These are phyloP conservation scores for Dasypolia templi DNA, from an alignment of 2,888 invertebrate species.

Conservation along the genomic window DNA sequence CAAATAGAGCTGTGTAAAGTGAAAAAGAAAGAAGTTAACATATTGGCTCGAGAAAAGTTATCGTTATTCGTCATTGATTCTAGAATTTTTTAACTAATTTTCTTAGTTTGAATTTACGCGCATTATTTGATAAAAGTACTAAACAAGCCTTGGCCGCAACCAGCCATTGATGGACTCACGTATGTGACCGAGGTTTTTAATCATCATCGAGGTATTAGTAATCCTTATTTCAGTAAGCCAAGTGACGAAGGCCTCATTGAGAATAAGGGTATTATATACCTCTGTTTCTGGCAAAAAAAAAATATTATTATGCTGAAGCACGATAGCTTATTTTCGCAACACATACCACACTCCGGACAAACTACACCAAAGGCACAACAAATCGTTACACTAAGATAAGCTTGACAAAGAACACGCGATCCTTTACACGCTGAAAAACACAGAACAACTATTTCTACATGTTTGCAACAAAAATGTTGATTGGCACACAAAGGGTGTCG, in stretches of 20 bases:
- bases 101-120: too few species aligned
- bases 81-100: too few species aligned
- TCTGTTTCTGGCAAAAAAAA: not conserved
- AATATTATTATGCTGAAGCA: not conserved
- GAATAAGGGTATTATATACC: not conserved
- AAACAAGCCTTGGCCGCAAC: too few species aligned
- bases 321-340: not conserved
- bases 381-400: slow-evolving; percentile 26
- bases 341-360: not conserved
- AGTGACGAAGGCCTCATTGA: not conserved
- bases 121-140: too few species aligned
- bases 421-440: slow-evolving; percentile 53
- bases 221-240: too few species aligned
- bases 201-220: too few species aligned
- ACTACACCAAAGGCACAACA: slow-evolving; percentile 13
- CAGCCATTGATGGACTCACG: too few species aligned
- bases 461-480: slow-evolving; percentile 75
- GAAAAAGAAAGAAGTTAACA: too few species aligned
- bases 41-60: too few species aligned
- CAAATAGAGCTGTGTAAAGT: too few species aligned
- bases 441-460: slow-evolving; percentile 53
- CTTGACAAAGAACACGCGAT: slow-evolving; percentile 33
- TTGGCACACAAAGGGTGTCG: slow-evolving; percentile 80
- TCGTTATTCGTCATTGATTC: too few species aligned
- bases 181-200: too few species aligned